A percentile compares a stretch with the other conserved stretches of the same genome.
Conservation (phyloP, 2,797 vertebrate species). For the Rhinichthys osculus region DNA sequence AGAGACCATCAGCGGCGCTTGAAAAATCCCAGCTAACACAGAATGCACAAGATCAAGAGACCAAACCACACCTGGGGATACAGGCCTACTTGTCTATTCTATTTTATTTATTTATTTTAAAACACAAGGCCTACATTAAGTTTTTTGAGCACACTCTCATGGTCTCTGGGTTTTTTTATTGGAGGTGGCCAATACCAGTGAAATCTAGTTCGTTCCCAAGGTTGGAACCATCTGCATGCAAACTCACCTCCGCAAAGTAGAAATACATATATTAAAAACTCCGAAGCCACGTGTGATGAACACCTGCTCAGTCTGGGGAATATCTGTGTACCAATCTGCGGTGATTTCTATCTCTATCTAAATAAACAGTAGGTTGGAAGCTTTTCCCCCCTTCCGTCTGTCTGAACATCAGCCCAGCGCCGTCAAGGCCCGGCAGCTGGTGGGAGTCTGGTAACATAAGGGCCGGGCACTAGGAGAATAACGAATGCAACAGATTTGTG, state of each 20-base stretch:
- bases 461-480: conserved; percentile 61
- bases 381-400: conserved; percentile 43
- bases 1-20: conserved; percentile 14
- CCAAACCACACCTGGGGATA: conserved; percentile 50
- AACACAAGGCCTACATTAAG: conserved; percentile 26
- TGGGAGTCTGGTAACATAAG: conserved; percentile 64
- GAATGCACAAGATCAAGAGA: conserved; percentile 49
- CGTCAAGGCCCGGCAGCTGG: conserved; percentile 70
- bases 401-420: conserved; percentile 63
- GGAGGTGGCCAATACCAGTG: conserved; percentile 37
- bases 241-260: conserved; percentile 61
- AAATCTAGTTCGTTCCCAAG: conserved; percentile 43
- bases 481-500: conserved; percentile 62
- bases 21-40: conserved; percentile 42
- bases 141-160: conserved; percentile 33
- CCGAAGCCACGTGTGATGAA: conserved; percentile 61
- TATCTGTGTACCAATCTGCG: conserved; percentile 68
- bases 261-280: conserved; percentile 68
- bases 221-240: conserved; percentile 61
- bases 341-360: conserved; percentile 71
- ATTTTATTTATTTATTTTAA: conserved; percentile 6
- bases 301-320: conserved; percentile 67
- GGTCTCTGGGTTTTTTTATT: conserved; percentile 32
- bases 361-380: conserved; percentile 70
- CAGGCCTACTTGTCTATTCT: conserved; percentile 43